Percentiles rank a stretch among this genome's conserved stretches.
Conservation (phyloP, 2,888 invertebrate genomes). For the Eledona agricola region DNA sequence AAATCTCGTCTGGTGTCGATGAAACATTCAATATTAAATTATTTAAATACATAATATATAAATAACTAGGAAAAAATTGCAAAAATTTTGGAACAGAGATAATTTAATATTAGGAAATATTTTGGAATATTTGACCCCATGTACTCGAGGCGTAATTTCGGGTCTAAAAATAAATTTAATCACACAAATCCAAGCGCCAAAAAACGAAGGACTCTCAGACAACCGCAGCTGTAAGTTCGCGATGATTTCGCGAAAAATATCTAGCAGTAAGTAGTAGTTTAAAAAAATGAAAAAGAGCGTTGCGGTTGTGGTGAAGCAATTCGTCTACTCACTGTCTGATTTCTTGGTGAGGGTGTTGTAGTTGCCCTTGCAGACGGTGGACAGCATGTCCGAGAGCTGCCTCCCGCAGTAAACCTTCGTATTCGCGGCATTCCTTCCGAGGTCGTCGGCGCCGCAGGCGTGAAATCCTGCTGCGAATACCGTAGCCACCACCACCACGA, state of each 20-base stretch:
- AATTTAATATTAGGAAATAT: too few species aligned
- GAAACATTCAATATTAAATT: too few species aligned
- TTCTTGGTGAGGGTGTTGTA: constrained; percentile 50
- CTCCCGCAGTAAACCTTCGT: constrained; percentile 38
- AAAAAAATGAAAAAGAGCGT: neutral
- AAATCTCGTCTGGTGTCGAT: too few species aligned
- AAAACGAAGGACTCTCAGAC: too few species aligned
- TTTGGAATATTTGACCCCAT: too few species aligned
- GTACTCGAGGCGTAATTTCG: too few species aligned
- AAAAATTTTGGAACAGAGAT: too few species aligned
- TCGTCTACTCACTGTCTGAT: constrained; percentile 45
- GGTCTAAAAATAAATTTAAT: too few species aligned
- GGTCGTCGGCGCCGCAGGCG: constrained; percentile 4
- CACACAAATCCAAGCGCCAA: too few species aligned
- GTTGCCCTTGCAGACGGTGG: constrained; percentile 49
- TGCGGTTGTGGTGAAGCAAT: neutral
- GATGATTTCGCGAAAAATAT: neutral
- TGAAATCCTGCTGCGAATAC: constrained; percentile 11
- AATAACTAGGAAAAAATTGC: too few species aligned
- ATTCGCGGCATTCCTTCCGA: constrained; percentile 3
- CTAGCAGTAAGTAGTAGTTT: neutral
- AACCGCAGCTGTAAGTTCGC: too few species aligned
- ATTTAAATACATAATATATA: too few species aligned
- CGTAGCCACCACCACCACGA: constrained; percentile 20
- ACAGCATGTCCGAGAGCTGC: constrained; percentile 44